Conservation (phyloP, 2,797 vertebrate genomes). For the Pteronotus mesoamericanus region DNA sequence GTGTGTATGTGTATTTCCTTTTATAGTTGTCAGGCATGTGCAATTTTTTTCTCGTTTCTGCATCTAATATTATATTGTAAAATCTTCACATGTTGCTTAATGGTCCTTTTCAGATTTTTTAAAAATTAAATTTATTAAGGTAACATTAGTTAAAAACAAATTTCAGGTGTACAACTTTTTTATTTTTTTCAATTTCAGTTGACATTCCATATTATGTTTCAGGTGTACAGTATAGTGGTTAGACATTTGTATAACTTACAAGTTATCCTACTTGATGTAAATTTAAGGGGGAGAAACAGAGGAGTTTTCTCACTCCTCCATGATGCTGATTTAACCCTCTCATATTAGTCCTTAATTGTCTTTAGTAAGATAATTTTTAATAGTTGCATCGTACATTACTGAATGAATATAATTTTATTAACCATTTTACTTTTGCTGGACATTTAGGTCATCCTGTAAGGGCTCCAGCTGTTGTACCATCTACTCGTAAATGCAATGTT, state of each 20-base stretch:
- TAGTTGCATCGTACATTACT: neutral
- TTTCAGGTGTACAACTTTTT: neutral
- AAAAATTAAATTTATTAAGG: neutral
- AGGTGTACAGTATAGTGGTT: neutral
- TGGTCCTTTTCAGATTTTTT: neutral
- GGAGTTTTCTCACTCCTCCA: neutral
- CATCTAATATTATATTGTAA: neutral
- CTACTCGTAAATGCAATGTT: neutral
- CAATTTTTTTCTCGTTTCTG: neutral
- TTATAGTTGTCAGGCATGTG: neutral
- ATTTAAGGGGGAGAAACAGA: neutral
- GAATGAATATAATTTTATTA: neutral
- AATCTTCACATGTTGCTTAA: neutral
- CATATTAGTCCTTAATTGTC: neutral
- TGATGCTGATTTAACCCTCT: neutral
- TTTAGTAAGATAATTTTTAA: neutral
- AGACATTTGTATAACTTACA: neutral
- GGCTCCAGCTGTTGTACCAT: neutral
- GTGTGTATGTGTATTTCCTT: neutral
- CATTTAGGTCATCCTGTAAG: neutral
- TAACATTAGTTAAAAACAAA: neutral
- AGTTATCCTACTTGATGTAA: neutral
- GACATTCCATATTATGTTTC: neutral
- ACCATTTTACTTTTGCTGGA: neutral
- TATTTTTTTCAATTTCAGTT: neutral